phyloP scores from a whole-genome alignment of 1,140 invertebrate genomes.

The Achatina immaculata region DNA sequence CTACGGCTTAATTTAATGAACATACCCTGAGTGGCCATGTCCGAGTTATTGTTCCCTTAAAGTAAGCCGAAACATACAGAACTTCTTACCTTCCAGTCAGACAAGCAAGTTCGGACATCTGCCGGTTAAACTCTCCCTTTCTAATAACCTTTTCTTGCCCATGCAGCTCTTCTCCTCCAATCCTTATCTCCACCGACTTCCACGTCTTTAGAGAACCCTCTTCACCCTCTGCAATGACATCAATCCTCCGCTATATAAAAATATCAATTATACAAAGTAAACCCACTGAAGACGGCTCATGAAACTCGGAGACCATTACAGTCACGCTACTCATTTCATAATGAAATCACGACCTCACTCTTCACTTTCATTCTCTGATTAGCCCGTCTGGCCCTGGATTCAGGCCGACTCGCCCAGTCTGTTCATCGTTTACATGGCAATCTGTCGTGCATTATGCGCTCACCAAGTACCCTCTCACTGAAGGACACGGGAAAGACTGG shows the following conservation, averaged over 20 bases:
- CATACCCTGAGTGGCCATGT: too few species aligned
- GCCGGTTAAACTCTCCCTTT: too few species aligned
- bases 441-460: slow-evolving; percentile 13
- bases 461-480: background rate
- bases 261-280: slow-evolving; percentile 17
- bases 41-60: too few species aligned
- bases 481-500: background rate
- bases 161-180: too few species aligned
- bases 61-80: too few species aligned
- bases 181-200: too few species aligned
- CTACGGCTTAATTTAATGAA: too few species aligned
- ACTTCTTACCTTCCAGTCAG: too few species aligned
- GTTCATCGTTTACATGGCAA: background rate
- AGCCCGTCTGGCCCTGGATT: background rate
- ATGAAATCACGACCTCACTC: slow-evolving; percentile 3
- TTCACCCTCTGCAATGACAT: background rate
- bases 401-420: background rate
- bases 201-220: too few species aligned
- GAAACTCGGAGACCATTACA: background rate
- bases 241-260: background rate
- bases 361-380: background rate
- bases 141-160: too few species aligned
- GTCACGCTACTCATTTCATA: slow-evolving; percentile 7
- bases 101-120: too few species aligned
- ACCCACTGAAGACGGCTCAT: background rate